Conservation (phyloP, 92 coral and sea anemone genomes). For the Meandrina meandrites region DNA sequence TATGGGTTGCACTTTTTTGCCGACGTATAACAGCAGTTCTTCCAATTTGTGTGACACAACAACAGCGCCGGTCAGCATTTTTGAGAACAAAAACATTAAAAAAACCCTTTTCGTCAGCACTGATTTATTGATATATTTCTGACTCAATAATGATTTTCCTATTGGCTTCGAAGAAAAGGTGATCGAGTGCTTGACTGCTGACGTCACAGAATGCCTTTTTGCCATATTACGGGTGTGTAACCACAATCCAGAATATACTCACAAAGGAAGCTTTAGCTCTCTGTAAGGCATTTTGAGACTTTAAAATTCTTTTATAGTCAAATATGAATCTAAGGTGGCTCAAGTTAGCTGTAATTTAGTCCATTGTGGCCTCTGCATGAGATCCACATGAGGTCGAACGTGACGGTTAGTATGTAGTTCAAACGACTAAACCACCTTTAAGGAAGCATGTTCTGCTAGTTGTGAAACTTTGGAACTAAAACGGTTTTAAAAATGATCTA, state of each 20-base stretch:
- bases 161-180: not conserved
- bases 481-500: not conserved
- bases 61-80: not conserved
- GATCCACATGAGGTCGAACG: too few relatives aligned
- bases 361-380: too few relatives aligned
- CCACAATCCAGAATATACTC: not conserved
- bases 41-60: not conserved
- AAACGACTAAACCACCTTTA: not conserved
- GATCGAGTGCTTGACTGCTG: not conserved
- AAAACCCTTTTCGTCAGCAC: not conserved
- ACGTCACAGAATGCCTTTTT: not conserved
- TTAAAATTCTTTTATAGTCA: not conserved
- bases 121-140: not conserved
- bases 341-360: not conserved
- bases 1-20: not conserved
- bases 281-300: not conserved
- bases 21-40: not conserved
- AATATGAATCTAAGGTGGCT: not conserved
- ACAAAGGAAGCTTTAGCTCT: not conserved
- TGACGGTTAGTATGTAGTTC: too few relatives aligned
- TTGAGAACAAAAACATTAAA: not conserved
- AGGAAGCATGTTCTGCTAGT: not conserved
- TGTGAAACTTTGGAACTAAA: not conserved
- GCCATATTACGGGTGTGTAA: not conserved
- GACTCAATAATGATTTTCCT: not conserved